Conservation (phyloP, 2,113 vertebrate genomes). For the Cyprinodon brontotheroides region DNA sequence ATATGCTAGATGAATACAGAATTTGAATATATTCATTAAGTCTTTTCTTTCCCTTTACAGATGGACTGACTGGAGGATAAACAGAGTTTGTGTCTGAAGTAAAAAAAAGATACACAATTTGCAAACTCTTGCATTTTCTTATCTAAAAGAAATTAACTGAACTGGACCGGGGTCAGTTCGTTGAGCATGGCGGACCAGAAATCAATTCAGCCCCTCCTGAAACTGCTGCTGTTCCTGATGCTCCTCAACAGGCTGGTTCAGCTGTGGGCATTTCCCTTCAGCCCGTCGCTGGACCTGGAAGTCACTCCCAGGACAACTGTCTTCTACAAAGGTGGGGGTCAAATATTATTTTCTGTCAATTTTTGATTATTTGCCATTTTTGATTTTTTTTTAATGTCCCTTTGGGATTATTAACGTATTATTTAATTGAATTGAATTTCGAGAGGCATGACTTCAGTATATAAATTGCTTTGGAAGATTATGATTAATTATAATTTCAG, state of each 20-base stretch:
- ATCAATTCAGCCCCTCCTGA: conserved; percentile 24
- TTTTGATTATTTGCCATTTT: neutral
- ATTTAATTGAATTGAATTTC: neutral
- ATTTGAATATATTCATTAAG: conserved; percentile 2
- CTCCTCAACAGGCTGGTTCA: conserved; percentile 45
- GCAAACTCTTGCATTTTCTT: conserved; percentile 3
- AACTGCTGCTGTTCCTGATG: conserved; percentile 50
- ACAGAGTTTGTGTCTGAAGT: conserved; percentile 27
- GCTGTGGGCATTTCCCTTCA: conserved; percentile 78
- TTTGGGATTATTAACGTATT: too few relatives aligned
- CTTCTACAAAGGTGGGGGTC: conserved; percentile 69
- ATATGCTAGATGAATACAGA: neutral
- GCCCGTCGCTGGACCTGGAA: conserved; percentile 75
- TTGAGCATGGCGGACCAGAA: conserved; percentile 57
- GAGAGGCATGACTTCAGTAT: neutral
- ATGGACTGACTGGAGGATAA: conserved; percentile 49
- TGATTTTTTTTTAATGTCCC: neutral
- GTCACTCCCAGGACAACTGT: conserved; percentile 78
- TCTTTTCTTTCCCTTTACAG: conserved; percentile 24
- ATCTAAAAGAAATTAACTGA: conserved; percentile 15
- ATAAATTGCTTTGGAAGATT: neutral
- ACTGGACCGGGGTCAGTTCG: conserved; percentile 18
- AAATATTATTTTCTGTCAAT: neutral
- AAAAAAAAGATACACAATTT: conserved; percentile 8
- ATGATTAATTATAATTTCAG: too few relatives aligned